These are phyloP conservation scores for Hydrophis major DNA, from an alignment of 2,797 vertebrate species.

Conservation along the genomic window DNA sequence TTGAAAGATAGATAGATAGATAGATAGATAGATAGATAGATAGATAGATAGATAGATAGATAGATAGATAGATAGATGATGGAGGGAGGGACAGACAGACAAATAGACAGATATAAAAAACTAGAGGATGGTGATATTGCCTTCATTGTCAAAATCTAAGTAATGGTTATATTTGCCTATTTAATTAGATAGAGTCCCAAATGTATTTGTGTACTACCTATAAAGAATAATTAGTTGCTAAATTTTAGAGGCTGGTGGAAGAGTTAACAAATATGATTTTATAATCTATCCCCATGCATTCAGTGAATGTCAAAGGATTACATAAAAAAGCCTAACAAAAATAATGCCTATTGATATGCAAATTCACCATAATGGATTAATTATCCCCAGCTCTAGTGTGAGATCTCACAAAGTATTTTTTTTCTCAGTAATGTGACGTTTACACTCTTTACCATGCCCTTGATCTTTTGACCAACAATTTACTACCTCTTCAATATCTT, in stretches of 20 bases:
- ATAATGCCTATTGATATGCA: not conserved
- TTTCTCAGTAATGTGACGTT: not conserved
- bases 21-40: not conserved
- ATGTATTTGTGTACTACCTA: not conserved
- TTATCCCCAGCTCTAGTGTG: not conserved
- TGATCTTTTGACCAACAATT: not conserved
- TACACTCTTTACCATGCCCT: not conserved
- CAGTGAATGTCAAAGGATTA: not conserved
- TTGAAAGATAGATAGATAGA: too few species aligned
- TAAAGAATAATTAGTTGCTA: not conserved
- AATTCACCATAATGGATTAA: not conserved
- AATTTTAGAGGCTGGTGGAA: not conserved
- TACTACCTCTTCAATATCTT: not conserved
- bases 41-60: not conserved
- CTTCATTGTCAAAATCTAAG: not conserved
- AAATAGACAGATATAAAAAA: not conserved
- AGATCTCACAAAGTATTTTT: not conserved
- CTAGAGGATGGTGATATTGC: not conserved
- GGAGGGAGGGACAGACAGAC: too few species aligned
- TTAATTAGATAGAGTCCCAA: not conserved
- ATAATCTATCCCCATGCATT: not conserved
- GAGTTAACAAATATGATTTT: not conserved
- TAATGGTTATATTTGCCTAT: not conserved
- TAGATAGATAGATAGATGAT: too few species aligned
- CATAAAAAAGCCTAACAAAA: not conserved